Base-by-base conservation (phyloP, 2,797 vertebrate genomes). In the Australoheros facetus region DNA sequence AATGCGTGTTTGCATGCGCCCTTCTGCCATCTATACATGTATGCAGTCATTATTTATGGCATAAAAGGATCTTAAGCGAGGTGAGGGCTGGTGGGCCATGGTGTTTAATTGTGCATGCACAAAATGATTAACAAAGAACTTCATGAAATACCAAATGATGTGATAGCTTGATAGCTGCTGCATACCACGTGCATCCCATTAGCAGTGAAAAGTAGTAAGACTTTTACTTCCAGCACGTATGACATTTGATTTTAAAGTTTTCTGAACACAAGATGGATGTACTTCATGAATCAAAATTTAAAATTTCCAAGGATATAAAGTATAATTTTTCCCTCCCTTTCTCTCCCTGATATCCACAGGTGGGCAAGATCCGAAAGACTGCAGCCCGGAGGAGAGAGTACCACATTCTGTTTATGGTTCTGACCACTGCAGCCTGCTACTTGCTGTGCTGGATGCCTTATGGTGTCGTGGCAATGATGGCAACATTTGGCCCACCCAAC, bases 361-460 rank as follows among this genome's bases (percentile, higher is more conserved):
- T 96, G 84, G 96, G 96, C 26, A 97, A 96, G 89, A 88, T 96
- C 80, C 94, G 96, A 53, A 97, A 92, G 89, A 96, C 85, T 0
- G 89, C 96, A 30, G 94, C 96, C 12, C 93, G 96, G 13, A 95
- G 89, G 86, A 93, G 96, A 66, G 97, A 97, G 85, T 97, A 94
- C 87, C 96, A 93, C 9, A 95, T 97, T 21, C 92, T 97, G 59
- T 96, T 96, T 75, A 96, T 97, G 96, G 96, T 97, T 48, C 89
- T 97, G 78, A 95, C 95, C 26, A 95, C 96, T 7, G 95, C 96
- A 13, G 94, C 93, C 62, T 97, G 96, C 81, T 97, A 96, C 30
- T 78, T 97, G 28, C 54, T 97, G 83, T 97, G 96, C 75, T 97
- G 96, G 96, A 95, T 96, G 90, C 97, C 96, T 1, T 97, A 96